Conservation (phyloP, 2,797 vertebrate species). For the Uromys caudimaculatus region DNA sequence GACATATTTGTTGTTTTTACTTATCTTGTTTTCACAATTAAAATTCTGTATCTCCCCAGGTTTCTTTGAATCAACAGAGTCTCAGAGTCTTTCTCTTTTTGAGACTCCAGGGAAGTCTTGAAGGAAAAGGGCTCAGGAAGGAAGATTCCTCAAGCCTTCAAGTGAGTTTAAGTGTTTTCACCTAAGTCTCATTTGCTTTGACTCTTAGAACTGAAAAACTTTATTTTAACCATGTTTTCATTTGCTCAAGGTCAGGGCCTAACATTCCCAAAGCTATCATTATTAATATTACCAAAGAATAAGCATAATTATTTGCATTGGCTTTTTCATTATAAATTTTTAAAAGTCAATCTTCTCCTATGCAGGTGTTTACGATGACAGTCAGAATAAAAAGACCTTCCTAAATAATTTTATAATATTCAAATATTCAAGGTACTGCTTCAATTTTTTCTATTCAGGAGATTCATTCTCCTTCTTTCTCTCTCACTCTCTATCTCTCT, state of each 20-base stretch:
- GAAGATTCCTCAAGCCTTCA: constrained; percentile 61
- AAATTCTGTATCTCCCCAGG: constrained; percentile 70
- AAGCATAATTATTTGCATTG: constrained; percentile 34
- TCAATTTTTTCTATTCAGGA: background rate
- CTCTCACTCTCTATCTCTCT: no score
- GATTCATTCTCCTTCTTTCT: no score
- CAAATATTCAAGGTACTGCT: background rate
- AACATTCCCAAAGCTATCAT: constrained; percentile 28
- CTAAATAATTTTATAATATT: constrained; percentile 54
- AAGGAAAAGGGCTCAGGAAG: constrained; percentile 72
- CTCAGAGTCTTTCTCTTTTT: constrained; percentile 61
- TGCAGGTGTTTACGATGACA: constrained; percentile 4
- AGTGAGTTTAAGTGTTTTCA: constrained; percentile 55
- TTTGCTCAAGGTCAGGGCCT: constrained; percentile 48
- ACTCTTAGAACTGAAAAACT: constrained; percentile 51
- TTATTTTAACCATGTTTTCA: constrained; percentile 29
- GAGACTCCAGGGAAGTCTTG: constrained; percentile 69
- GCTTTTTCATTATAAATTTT: constrained; percentile 49
- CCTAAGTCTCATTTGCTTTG: constrained; percentile 71
- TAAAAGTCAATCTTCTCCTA: constrained; percentile 46
- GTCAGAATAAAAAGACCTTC: background rate
- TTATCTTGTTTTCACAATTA: constrained; percentile 64
- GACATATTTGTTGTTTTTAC: constrained; percentile 70
- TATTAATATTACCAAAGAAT: constrained; percentile 61
- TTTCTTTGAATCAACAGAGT: constrained; percentile 66